Conservation (phyloP, 2,888 invertebrate genomes). For the Galerucella calmariensis region DNA sequence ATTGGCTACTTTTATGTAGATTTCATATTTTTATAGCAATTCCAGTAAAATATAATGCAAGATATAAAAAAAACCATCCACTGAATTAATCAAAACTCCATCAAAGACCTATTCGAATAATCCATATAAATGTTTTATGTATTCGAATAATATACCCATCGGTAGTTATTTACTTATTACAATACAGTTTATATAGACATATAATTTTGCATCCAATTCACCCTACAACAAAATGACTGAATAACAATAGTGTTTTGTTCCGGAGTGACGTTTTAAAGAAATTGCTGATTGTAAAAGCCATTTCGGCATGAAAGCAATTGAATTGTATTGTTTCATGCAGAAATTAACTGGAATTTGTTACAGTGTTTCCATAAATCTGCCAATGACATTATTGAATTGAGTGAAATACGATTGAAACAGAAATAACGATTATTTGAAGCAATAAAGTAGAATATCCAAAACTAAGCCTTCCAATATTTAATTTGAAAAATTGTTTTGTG, state of each 20-base stretch:
- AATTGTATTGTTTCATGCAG: not conserved
- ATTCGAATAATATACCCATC: not conserved
- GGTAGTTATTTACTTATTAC: not conserved
- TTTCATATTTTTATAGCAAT: too few species aligned
- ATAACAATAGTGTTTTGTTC: not conserved
- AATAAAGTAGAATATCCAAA: too few species aligned
- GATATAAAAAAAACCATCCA: too few species aligned
- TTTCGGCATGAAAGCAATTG: not conserved
- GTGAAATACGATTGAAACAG: too few species aligned
- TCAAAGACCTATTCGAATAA: not conserved
- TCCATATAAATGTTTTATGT: not conserved
- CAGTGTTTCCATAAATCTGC: not conserved
- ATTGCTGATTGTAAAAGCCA: not conserved
- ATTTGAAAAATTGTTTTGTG: too few species aligned
- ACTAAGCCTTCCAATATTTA: too few species aligned
- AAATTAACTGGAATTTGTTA: not conserved
- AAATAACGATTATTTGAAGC: too few species aligned
- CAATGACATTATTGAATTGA: too few species aligned
- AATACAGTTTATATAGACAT: not conserved
- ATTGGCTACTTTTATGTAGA: too few species aligned
- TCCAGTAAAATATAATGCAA: too few species aligned
- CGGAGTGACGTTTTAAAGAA: not conserved
- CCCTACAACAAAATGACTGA: not conserved
- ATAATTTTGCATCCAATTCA: not conserved
- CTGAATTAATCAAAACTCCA: not conserved